A percentile compares a stretch with the other conserved stretches of the same genome.
Conservation (phyloP, 1,140 invertebrate species). For the Odontomachus brunneus region DNA sequence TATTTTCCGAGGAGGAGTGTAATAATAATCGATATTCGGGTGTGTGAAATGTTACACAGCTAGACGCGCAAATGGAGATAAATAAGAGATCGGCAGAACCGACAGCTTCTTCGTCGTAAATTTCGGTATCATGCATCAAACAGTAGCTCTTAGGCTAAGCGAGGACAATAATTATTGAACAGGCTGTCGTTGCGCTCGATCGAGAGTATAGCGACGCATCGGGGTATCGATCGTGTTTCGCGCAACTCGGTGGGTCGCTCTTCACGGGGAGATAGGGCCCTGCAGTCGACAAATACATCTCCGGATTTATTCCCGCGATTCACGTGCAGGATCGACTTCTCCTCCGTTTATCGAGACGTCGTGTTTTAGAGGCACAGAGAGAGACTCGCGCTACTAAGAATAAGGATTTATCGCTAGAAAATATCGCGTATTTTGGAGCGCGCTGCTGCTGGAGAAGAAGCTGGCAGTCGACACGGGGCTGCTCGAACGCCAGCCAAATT, state of each 20-base stretch:
- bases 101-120: background rate
- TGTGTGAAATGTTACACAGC: background rate
- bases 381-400: background rate
- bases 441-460: constrained; percentile 29
- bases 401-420: constrained; percentile 19
- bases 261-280: background rate
- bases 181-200: background rate
- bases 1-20: too few relatives aligned
- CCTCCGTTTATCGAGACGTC: constrained; percentile 6
- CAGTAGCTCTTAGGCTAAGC: constrained; percentile 26
- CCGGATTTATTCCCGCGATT: background rate
- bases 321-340: constrained; percentile 15
- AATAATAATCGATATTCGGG: too few relatives aligned
- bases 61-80: constrained; percentile 32
- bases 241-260: background rate
- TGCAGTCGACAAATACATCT: background rate
- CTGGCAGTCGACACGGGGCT: background rate
- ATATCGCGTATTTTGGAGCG: constrained; percentile 7
- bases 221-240: constrained; percentile 22
- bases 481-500: constrained; percentile 5
- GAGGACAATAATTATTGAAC: constrained; percentile 37
- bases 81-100: constrained; percentile 38
- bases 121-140: constrained; percentile 37
- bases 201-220: background rate
- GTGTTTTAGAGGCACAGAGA: constrained; percentile 4